These are phyloP conservation scores for Sycophila sp. DNA, from an alignment of 1,140 invertebrate genomes.

Conservation along the genomic window DNA sequence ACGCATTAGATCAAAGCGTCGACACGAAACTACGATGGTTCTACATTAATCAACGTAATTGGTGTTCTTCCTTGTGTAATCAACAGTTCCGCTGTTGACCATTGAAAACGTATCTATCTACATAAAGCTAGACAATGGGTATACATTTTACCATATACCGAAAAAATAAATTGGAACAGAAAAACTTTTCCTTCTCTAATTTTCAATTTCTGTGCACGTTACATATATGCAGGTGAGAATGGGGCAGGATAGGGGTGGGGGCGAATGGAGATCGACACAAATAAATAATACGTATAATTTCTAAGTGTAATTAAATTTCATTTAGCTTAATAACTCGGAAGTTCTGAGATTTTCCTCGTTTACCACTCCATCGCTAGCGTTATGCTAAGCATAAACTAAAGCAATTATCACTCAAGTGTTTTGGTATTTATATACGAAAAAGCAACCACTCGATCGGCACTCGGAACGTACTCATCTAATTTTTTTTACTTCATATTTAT, in stretches of 20 bases:
- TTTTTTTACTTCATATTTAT: constrained; percentile 1
- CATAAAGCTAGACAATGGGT: constrained; percentile 56
- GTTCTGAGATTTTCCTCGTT: constrained; percentile 3
- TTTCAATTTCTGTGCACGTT: constrained; percentile 21
- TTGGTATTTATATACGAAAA: not conserved
- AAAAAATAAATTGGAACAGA: constrained; percentile 22
- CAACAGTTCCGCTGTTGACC: constrained; percentile 60
- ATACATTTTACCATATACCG: constrained; percentile 19
- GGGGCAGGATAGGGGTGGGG: not conserved
- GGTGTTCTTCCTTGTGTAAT: constrained; percentile 66
- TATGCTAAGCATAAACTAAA: constrained; percentile 32
- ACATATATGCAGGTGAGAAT: constrained; percentile 9
- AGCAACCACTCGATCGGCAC: not conserved
- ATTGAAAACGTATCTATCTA: constrained; percentile 62
- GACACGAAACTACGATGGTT: constrained; percentile 52
- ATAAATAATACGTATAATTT: constrained; percentile 21
- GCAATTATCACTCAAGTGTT: constrained; percentile 8
- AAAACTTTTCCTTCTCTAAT: constrained; percentile 19
- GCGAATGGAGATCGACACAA: constrained; percentile 10
- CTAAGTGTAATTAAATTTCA: not conserved
- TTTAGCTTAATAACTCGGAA: constrained; percentile 1
- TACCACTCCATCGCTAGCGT: no score
- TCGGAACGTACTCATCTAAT: not conserved
- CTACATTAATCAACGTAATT: constrained; percentile 64
- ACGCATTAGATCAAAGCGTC: constrained; percentile 39